A percentile compares a stretch with the other conserved stretches of the same genome.
These are phyloP conservation scores for Adelges cooleyi DNA, from an alignment of 1,140 invertebrate genomes.

Conservation along the genomic window DNA sequence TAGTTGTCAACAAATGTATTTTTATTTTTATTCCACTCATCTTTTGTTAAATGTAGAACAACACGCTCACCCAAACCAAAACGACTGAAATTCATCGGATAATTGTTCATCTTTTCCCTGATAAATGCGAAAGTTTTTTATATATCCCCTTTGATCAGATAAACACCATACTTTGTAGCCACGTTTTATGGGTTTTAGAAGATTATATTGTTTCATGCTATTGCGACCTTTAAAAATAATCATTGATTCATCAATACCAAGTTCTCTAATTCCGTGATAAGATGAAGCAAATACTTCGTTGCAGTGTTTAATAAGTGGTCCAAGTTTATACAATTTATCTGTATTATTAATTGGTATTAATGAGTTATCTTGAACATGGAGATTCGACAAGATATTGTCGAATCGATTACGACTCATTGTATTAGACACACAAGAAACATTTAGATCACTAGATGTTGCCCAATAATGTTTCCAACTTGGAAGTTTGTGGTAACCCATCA, in stretches of 20 bases:
- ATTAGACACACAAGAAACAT: no score
- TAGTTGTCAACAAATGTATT: constrained; percentile 6
- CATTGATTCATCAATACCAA: constrained; percentile 34
- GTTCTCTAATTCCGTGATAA: constrained; percentile 7
- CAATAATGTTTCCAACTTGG: no score
- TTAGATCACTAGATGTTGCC: no score
- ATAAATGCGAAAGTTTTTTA: constrained; percentile 34
- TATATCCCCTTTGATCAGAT: constrained; percentile 33
- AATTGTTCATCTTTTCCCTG: constrained; percentile 30
- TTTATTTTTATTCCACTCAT: constrained; percentile 5
- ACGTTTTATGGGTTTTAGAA: constrained; percentile 36
- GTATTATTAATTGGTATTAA: constrained; percentile 22
- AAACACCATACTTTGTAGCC: constrained; percentile 37
- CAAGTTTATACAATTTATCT: constrained; percentile 33
- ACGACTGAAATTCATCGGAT: constrained; percentile 16
- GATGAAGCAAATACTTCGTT: constrained; percentile 9
- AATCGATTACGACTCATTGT: no score
- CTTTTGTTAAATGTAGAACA: no score
- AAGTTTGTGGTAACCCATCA: neutral
- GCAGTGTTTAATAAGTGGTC: constrained; percentile 24
- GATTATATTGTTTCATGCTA: constrained; percentile 35
- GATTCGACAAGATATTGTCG: neutral
- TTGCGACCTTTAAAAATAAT: constrained; percentile 35
- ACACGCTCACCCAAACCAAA: constrained; percentile 33
- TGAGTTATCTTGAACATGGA: neutral